Base-by-base conservation (phyloP, 2,888 invertebrate species). In the Teinopalpus imperialis region DNA sequence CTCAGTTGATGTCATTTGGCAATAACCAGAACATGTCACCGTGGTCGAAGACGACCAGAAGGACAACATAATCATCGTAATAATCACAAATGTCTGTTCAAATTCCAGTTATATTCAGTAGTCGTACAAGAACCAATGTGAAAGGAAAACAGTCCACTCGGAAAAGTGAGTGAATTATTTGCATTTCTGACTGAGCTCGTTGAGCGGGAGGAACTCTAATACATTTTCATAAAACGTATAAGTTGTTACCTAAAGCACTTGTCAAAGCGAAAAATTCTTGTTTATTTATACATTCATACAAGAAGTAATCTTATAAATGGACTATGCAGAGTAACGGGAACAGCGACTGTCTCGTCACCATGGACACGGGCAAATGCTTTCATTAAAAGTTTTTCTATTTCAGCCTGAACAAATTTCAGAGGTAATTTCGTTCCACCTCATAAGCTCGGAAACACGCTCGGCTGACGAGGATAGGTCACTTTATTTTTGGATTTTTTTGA, bases 301-400 rank as follows among this genome's bases (percentile, higher is more conserved):
- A 66, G 69, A 70, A 71, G 70, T 73, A 72, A 74, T 77, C 69
- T 70, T 66, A 70, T 73, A 73, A 74, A 75, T 74, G 73, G 66
- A 45, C 36, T 23, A 14, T 16, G 23, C 31, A 18, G 23, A 4
- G 42, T 1, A n/a, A 14, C 23, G 23, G 26, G 18, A 13, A 26
- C 8, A 9, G 32, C 37, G 13, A 44, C 20, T 26, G 31, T 29
- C 24, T 24, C 37, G 45, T 45, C 45, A 39, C 39, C 32, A 36
- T 36, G 39, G 39, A 45, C 45, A 37, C 36, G 36, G 24, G 39
- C 26, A 44, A 32, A 39, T 45, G 32, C 45, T 45, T 45, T 45
- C 45, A 45, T 45, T 45, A 39, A 39, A 45, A 45, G 39, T 45
- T 45, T 45, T 45, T 45, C 45, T 45, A 45, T 39, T 39, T 34